Base-by-base conservation (phyloP, 2,113 vertebrate genomes). In the Alosa alosa region DNA sequence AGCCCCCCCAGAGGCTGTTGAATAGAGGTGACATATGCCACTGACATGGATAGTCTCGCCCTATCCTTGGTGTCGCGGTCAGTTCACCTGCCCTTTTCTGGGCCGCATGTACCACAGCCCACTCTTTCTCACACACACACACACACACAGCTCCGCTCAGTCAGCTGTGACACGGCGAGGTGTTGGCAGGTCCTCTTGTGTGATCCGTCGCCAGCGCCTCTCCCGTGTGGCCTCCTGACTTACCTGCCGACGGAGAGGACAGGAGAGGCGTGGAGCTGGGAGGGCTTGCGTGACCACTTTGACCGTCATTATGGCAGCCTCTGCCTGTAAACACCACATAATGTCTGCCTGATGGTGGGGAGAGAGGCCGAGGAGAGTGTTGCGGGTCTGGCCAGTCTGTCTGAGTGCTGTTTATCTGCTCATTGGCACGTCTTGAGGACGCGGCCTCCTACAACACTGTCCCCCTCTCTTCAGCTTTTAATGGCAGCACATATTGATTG, bases 341-440 rank as follows among this genome's bases (percentile, higher is more conserved):
- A 78, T 72, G 64, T 72, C 25, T 36, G 64, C 64, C 6, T 4
- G 22, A 64, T 31, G 64, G n/a, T 36, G 64, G 64, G 72, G 72
- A 5, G 72, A 39, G 72, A 36, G 9, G 15, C 72, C 10, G 31
- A 78, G 72, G 36, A 31, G 72, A 41, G 72, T 78, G 72, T 41
- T 15, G 15, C 5, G 31, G 72, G 72, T 31, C 72, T 39, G 72
- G 72, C 1, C 31, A 36, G 72, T 41, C 72, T 78, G 72, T 78
- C 72, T 78, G 72, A 78, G 72, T 36, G 72, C 10, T 39, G 72
- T 78, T 78, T 39, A 78, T 78, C 72, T 39, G 72, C 72, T 78
- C 72, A 78, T 78, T 78, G 72, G 72, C 72, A 78, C 72, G 31
- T 36, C 72, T 78, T 78, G 72, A 78, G 72, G 72, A 78, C 31